Percentiles rank a stretch among this genome's conserved stretches.
phyloP scores from a whole-genome alignment of 2,797 vertebrate genomes.

The Gambusia yucatana region DNA sequence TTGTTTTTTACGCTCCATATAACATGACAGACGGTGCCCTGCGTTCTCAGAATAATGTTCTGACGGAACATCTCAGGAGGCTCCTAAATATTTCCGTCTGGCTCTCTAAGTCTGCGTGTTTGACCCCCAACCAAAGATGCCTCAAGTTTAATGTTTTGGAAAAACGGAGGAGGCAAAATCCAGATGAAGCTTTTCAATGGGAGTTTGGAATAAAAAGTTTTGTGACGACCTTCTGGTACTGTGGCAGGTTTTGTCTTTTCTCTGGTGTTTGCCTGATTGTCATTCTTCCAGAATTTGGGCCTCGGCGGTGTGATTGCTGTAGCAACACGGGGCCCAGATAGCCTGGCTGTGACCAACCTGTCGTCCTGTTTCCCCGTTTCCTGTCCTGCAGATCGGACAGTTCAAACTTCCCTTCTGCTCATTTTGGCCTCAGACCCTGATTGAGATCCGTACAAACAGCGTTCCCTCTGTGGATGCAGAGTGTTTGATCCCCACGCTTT shows the following conservation, averaged over 20 bases:
- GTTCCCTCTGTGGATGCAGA: slow-evolving; percentile 24
- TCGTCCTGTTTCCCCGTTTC: slow-evolving; percentile 6
- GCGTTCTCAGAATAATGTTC: slow-evolving; percentile 65
- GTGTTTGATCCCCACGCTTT: slow-evolving; percentile 72
- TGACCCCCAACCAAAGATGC: slow-evolving; percentile 71
- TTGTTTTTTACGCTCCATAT: slow-evolving; percentile 55
- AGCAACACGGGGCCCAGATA: slow-evolving; percentile 48
- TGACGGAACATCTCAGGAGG: slow-evolving; percentile 68
- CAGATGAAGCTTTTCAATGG: slow-evolving; percentile 62
- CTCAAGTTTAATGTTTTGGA: slow-evolving; percentile 79
- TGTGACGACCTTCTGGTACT: slow-evolving; percentile 65
- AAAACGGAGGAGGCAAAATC: slow-evolving; percentile 47
- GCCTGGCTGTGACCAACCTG: slow-evolving; percentile 12
- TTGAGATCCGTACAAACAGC: slow-evolving; percentile 49
- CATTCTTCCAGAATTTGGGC: slow-evolving; percentile 41
- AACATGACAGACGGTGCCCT: slow-evolving; percentile 57
- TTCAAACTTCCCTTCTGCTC: slow-evolving; percentile 4
- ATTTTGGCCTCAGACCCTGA: slow-evolving; percentile 47
- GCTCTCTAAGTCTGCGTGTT: slow-evolving; percentile 73
- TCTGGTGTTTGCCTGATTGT: slow-evolving; percentile 1
- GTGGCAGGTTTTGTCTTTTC: slow-evolving; percentile 31
- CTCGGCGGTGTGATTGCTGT: slow-evolving; percentile 52
- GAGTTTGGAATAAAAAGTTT: slow-evolving; percentile 45
- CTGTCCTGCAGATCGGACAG: slow-evolving; percentile 3
- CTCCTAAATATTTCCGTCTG: slow-evolving; percentile 75